These are phyloP conservation scores for Nautilus pompilius DNA, from an alignment of 1,140 invertebrate genomes.

Conservation along the genomic window DNA sequence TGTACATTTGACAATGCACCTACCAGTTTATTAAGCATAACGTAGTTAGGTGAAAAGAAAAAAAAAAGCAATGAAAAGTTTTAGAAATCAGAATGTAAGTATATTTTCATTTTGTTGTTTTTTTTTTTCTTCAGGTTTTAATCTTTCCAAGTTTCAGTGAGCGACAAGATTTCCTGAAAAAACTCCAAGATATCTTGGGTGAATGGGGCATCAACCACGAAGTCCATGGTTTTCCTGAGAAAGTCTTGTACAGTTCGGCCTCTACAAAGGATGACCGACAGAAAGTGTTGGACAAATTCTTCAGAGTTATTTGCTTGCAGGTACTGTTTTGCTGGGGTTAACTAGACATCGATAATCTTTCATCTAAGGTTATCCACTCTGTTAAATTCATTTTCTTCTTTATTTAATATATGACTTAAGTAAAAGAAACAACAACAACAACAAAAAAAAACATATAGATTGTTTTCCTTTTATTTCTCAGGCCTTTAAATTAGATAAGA, in stretches of 20 bases:
- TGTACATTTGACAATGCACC: slow-evolving; percentile 8
- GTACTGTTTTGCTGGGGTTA: slow-evolving; percentile 33
- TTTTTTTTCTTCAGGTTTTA: slow-evolving; percentile 60
- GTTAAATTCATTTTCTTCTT: too few species aligned
- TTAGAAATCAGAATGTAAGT: background rate
- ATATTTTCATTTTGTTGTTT: background rate
- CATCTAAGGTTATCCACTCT: too few species aligned
- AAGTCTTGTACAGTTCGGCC: slow-evolving; percentile 87
- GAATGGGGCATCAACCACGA: slow-evolving; percentile 80
- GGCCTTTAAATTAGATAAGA: slow-evolving; percentile 16
- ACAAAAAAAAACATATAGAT: too few species aligned
- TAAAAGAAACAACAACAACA: too few species aligned
- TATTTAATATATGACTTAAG: too few species aligned
- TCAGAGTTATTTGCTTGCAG: slow-evolving; percentile 92
- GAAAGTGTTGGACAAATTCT: slow-evolving; percentile 95
- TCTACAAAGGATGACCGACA: slow-evolving; percentile 93
- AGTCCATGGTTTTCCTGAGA: slow-evolving; percentile 64
- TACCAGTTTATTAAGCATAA: background rate
- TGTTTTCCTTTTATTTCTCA: too few species aligned
- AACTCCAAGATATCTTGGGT: slow-evolving; percentile 81
- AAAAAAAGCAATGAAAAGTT: too few species aligned
- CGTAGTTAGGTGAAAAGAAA: background rate
- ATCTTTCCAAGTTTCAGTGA: slow-evolving; percentile 81
- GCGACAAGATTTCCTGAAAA: slow-evolving; percentile 81
- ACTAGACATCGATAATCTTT: too few species aligned